These are phyloP conservation scores for Camarhynchus parvulus DNA, from an alignment of 2,113 vertebrate genomes.

Conservation along the genomic window DNA sequence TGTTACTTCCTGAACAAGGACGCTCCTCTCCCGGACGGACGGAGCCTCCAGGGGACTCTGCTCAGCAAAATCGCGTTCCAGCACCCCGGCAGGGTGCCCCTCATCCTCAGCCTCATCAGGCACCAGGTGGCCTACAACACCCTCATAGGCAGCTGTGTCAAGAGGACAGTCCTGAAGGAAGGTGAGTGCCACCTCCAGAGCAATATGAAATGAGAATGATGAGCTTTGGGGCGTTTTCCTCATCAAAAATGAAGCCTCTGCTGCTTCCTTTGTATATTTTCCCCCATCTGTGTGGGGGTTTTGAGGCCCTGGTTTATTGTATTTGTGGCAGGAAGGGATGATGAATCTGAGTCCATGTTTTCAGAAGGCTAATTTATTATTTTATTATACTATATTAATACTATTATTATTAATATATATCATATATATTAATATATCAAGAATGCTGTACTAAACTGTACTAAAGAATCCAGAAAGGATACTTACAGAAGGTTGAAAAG, in stretches of 20 bases:
- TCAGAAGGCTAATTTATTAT: too few relatives aligned
- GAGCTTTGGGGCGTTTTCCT: background rate
- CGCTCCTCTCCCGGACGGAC: conserved; percentile 93
- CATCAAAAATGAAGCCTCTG: background rate
- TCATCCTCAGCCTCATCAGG: conserved; percentile 89
- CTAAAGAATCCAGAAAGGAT: too few relatives aligned
- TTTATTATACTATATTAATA: too few relatives aligned
- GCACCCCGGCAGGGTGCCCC: conserved; percentile 91
- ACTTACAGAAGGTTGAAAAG: too few relatives aligned
- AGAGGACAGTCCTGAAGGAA: conserved; percentile 90
- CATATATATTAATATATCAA: too few relatives aligned
- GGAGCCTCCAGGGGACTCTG: conserved; percentile 89
- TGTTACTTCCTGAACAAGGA: conserved; percentile 98
- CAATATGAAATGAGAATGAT: fast-evolving
- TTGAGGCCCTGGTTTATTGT: background rate
- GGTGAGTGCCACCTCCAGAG: conserved; percentile 63
- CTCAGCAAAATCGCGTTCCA: conserved; percentile 94
- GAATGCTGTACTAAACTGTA: too few relatives aligned
- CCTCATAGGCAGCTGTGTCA: conserved; percentile 95
- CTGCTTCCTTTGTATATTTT: background rate
- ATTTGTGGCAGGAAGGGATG: too few relatives aligned
- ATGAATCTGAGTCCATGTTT: too few relatives aligned
- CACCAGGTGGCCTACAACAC: conserved; percentile 96
- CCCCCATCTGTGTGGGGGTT: fast-evolving
- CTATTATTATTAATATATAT: too few relatives aligned